Percentiles rank a stretch among this genome's conserved stretches.
phyloP scores from a whole-genome alignment of 92 coral and sea anemone genomes.

The Parazoanthus atlanticus region DNA sequence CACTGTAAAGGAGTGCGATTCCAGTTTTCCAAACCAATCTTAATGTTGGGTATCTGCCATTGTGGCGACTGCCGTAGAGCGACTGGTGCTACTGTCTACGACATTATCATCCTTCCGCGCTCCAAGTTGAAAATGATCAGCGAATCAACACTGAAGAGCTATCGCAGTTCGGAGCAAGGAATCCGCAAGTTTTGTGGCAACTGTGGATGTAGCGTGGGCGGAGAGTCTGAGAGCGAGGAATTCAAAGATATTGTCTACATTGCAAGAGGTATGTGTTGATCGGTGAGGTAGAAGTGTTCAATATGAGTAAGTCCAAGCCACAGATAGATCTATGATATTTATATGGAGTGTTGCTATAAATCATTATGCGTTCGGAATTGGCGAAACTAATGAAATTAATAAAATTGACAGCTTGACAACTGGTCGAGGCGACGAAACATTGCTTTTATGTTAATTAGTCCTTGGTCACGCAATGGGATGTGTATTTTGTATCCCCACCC shows the following conservation, averaged over 20 bases:
- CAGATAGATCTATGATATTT: no score
- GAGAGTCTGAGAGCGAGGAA: not conserved
- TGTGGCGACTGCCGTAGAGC: not conserved
- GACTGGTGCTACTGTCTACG: not conserved
- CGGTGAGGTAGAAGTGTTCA: not conserved
- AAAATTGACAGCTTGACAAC: no score
- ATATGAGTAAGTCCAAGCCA: no score
- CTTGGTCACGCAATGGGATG: no score
- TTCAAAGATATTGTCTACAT: not conserved
- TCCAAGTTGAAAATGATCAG: not conserved
- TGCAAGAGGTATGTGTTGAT: not conserved
- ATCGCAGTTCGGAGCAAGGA: constrained; percentile 8
- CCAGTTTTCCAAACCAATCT: constrained; percentile 9
- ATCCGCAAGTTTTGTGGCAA: constrained; percentile 3
- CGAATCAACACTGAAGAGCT: not conserved
- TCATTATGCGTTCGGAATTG: no score
- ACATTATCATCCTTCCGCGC: not conserved
- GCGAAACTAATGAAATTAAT: no score
- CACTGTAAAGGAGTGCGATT: not conserved
- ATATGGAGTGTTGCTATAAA: no score
- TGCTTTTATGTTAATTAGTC: no score
- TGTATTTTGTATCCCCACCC: no score
- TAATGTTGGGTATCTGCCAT: not conserved
- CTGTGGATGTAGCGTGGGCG: constrained; percentile 5
- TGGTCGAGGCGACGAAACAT: no score